Evolutionary conservation across 1,140 invertebrate species (phyloP), one percentile per base, ranked within the genome.

Genomic region (Nixonia krombeini): DNA sequence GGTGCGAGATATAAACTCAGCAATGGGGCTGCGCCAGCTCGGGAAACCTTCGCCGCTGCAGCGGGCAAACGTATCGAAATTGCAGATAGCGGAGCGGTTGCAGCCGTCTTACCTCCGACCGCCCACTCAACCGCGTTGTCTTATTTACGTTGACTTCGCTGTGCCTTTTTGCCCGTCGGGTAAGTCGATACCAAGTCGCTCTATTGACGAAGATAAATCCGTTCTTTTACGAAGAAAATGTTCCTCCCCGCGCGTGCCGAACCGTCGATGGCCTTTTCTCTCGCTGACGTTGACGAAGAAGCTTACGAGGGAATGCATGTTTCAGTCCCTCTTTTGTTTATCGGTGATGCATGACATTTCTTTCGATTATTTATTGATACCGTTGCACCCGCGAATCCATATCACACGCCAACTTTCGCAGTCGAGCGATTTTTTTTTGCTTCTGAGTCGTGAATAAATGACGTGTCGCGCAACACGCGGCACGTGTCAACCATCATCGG

Each of bases 301-400:
- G 66, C 66, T 63, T 63, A 59, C 44, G 55, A 58, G 66, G 38
- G 52, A 69, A 69, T 63, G 58, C 57, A 59, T 69, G 66, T 69
- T 69, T 63, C 66, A 50, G 55, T 63, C 53, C 52, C 37, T 55
- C 42, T 50, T 69, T 63, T 63, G 58, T 63, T 69, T 63, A 55
- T 25, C 9, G 12, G 53, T 63, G 66, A 69, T 63, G 62, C 63
- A 69, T 69, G 44, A 37, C 41, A 46, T 41, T 18, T 23, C 56
- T 56, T 55, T 28, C 18, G 56, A 47, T 56, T 59, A 53, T 67
- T 61, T 59, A 44, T 40, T 40, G 3, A 7, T 21, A 21, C 6
- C 6, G 6, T 21, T n/a, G n/a, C n/a, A n/a, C n/a, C n/a, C n/a
- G n/a, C n/a, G n/a, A n/a, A n/a, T n/a, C n/a, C n/a, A n/a, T n/a